Percentiles rank a stretch among this genome's conserved stretches.
Conservation (phyloP, 2,888 invertebrate species). For the Chalcis sispes region DNA sequence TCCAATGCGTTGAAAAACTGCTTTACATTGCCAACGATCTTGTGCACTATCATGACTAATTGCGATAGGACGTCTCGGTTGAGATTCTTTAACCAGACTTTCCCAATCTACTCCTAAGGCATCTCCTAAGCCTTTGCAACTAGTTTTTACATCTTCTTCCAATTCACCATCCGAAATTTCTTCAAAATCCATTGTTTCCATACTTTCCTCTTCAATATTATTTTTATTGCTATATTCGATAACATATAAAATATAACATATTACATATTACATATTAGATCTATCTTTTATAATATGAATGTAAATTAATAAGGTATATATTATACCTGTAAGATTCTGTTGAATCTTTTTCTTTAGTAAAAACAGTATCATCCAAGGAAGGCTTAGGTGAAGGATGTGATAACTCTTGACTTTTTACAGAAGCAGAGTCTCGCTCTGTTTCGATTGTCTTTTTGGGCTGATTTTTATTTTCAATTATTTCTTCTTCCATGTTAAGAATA, state of each 20-base stretch:
- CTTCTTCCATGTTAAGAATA: conserved; percentile 87
- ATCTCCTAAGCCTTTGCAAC: conserved; percentile 87
- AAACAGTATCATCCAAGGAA: conserved; percentile 67
- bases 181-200: conserved; percentile 88
- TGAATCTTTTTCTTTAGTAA: conserved; percentile 66
- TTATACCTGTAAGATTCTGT: conserved; percentile 61
- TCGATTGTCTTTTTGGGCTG: conserved; percentile 52
- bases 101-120: conserved; percentile 98
- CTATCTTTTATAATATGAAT: background rate
- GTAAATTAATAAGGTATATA: background rate
- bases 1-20: conserved; percentile 88
- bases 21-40: conserved; percentile 88
- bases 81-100: conserved; percentile 89
- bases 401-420: conserved; percentile 67
- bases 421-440: conserved; percentile 61
- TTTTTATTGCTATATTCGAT: conserved; percentile 74
- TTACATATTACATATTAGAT: background rate
- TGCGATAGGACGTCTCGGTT: conserved; percentile 74
- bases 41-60: conserved; percentile 80
- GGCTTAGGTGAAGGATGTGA: conserved; percentile 67
- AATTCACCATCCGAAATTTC: conserved; percentile 94
- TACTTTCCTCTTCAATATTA: conserved; percentile 83
- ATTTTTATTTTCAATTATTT: conserved; percentile 61
- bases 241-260: background rate
- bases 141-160: conserved; percentile 85